Percentiles rank a stretch among this genome's conserved stretches.
Conservation (phyloP, 2,888 invertebrate species). For the Aphodius granarius region DNA sequence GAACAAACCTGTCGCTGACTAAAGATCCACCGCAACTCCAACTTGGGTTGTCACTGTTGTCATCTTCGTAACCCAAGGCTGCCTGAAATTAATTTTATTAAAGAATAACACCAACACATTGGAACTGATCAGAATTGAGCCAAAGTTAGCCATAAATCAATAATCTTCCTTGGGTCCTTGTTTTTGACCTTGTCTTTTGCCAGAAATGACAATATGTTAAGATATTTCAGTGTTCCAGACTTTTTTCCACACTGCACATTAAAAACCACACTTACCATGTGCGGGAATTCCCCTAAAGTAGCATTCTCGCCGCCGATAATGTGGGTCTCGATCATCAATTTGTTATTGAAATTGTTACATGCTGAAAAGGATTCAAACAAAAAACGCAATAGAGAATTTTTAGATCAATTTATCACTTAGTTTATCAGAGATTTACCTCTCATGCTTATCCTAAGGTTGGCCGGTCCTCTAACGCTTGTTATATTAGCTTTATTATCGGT, state of each 20-base stretch:
- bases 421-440: not conserved
- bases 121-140: too few relatives aligned
- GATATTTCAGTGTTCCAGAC: too few relatives aligned
- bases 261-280: slow-evolving; percentile 51
- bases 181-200: too few relatives aligned
- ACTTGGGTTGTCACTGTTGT: slow-evolving; percentile 32
- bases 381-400: not conserved
- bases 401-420: not conserved
- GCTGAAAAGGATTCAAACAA: slow-evolving; percentile 37
- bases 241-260: too few relatives aligned
- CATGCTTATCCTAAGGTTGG: slow-evolving; percentile 9
- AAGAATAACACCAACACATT: too few relatives aligned
- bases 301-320: slow-evolving; percentile 53
- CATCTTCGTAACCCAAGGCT: slow-evolving; percentile 48
- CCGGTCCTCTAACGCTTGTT: not conserved
- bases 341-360: slow-evolving; percentile 41
- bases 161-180: too few relatives aligned
- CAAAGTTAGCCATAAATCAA: too few relatives aligned
- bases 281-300: slow-evolving; percentile 53
- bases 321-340: slow-evolving; percentile 36
- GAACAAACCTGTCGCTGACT: slow-evolving; percentile 56
- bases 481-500: too few relatives aligned
- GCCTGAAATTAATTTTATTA: too few relatives aligned
- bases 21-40: slow-evolving; percentile 59
- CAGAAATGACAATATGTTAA: too few relatives aligned